Percentiles rank a stretch among this genome's conserved stretches.
Conservation (phyloP, 53 echinoderm and acorn worm genomes). For the Holothuria leucospilota region DNA sequence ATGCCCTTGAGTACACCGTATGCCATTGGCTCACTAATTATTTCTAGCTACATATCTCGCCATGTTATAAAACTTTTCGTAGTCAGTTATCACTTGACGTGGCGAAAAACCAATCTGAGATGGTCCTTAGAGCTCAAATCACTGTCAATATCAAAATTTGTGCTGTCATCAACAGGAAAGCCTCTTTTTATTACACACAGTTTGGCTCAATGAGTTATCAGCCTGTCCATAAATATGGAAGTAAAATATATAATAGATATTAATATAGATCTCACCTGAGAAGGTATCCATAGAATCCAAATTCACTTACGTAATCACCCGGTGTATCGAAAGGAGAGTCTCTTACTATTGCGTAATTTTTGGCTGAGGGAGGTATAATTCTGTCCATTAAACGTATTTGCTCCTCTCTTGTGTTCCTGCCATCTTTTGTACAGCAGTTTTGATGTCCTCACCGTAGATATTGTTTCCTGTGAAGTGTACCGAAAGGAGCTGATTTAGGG, state of each 20-base stretch:
- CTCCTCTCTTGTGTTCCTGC: conserved; percentile 68
- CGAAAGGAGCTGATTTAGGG: no score
- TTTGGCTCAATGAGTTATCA: conserved; percentile 64
- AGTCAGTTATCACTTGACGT: no score
- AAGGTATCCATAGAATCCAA: conserved; percentile 82
- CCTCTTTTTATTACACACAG: conserved; percentile 65
- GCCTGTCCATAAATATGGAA: conserved; percentile 82
- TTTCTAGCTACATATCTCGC: no score
- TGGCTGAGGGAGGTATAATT: conserved; percentile 66
- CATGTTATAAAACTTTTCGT: no score
- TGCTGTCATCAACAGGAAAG: neutral
- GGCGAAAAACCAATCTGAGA: conserved; percentile 89
- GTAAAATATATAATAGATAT: no score
- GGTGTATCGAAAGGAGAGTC: conserved; percentile 34
- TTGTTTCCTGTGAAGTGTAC: conserved; percentile 71
- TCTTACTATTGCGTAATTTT: conserved; percentile 68
- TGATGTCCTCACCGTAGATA: conserved; percentile 77
- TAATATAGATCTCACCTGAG: conserved; percentile 68
- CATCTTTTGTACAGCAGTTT: conserved; percentile 61
- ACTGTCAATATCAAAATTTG: conserved; percentile 64
- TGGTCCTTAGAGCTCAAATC: conserved; percentile 70
- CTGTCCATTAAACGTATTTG: conserved; percentile 91
- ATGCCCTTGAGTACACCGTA: no score
- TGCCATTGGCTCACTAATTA: no score
- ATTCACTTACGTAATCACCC: conserved; percentile 76